A percentile compares a stretch with the other conserved stretches of the same genome.
Evolutionary conservation across 2,888 invertebrate species (phyloP).

Genomic region (Pteria penguin): DNA sequence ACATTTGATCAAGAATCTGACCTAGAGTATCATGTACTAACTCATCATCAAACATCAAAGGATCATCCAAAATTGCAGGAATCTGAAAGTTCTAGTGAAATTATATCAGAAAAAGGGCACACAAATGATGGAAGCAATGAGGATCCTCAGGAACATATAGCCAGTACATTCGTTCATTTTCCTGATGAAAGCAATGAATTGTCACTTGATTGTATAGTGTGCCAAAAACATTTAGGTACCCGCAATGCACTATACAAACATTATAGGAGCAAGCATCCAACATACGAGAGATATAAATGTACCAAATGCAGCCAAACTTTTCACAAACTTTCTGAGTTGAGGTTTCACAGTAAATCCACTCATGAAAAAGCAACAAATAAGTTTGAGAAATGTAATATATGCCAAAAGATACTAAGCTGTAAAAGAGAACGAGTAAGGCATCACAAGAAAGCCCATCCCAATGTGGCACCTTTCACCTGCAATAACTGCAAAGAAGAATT

Average conservation of each 20-base stretch:
- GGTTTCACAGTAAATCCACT: not conserved
- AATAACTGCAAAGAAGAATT: not conserved
- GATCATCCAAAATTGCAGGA: too few relatives aligned
- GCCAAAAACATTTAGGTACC: not conserved
- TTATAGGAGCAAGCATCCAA: not conserved
- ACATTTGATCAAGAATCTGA: too few relatives aligned
- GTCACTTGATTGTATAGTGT: not conserved
- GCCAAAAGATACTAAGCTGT: not conserved
- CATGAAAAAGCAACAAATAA: not conserved
- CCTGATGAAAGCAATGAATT: too few relatives aligned
- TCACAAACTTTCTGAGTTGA: not conserved
- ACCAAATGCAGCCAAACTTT: not conserved
- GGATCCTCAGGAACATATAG: too few relatives aligned
- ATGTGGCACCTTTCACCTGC: not conserved
- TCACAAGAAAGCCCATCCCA: not conserved
- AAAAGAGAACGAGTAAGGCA: not conserved
- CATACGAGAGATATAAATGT: not conserved
- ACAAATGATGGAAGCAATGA: too few relatives aligned
- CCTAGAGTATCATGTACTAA: too few relatives aligned
- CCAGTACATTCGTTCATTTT: too few relatives aligned
- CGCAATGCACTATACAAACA: not conserved
- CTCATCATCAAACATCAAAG: too few relatives aligned
- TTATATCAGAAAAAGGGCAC: too few relatives aligned
- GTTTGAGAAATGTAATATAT: not conserved
- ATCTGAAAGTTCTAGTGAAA: too few relatives aligned